These are phyloP conservation scores for Brachyptera putata DNA, from an alignment of 2,888 invertebrate species.

Conservation along the genomic window DNA sequence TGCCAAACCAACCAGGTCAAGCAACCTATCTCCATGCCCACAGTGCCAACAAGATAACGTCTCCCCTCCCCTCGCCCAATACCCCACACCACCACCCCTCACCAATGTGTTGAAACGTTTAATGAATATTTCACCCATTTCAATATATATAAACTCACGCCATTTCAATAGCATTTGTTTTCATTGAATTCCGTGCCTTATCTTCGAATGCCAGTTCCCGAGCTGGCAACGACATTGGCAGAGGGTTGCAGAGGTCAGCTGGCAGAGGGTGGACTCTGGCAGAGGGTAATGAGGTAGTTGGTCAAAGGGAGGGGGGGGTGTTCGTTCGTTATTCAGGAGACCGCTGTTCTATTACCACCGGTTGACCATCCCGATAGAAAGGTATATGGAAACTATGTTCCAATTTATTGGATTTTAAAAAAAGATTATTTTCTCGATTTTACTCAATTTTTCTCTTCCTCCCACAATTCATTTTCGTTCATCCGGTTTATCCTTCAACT, in stretches of 20 bases:
- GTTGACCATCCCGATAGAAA: too few species aligned
- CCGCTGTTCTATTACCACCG: too few species aligned
- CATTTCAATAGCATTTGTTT: conserved; percentile 19
- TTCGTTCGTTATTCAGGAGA: too few species aligned
- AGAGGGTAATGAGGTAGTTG: conserved; percentile 3
- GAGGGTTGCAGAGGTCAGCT: too few species aligned
- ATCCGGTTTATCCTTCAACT: too few species aligned
- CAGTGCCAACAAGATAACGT: conserved; percentile 2
- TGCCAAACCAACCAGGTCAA: not conserved
- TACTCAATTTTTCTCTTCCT: too few species aligned
- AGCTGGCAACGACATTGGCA: not conserved
- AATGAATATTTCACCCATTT: conserved; percentile 25
- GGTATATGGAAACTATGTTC: too few species aligned
- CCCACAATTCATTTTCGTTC: too few species aligned
- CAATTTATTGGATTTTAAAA: too few species aligned
- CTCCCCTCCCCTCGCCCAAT: not conserved
- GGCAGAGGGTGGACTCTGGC: not conserved
- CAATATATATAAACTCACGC: conserved; percentile 16
- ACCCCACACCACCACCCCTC: conserved; percentile 1
- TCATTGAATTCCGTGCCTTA: conserved; percentile 19
- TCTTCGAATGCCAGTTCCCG: conserved; percentile 1
- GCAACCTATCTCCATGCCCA: conserved; percentile 7
- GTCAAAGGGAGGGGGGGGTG: not conserved
- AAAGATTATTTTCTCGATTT: too few species aligned
- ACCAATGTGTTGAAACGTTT: conserved; percentile 20